Base-by-base conservation (phyloP, 2,113 vertebrate genomes). In the Hydrochoerus hydrochaeris region DNA sequence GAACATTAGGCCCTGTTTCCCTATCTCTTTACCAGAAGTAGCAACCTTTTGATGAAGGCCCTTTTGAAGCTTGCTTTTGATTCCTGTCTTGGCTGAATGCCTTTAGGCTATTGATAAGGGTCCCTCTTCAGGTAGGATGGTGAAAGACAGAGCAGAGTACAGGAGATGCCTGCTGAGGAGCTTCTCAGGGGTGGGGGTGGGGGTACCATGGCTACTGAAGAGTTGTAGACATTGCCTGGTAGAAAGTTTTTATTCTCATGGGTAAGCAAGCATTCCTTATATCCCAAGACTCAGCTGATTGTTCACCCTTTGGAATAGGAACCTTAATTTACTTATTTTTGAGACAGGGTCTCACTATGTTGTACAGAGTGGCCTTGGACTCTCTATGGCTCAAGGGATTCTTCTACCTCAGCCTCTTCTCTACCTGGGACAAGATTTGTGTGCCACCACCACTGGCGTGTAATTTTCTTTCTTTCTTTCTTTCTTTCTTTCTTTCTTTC, bases 1-100 rank as follows among this genome's bases (percentile, higher is more conserved):
- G 22, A 83, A 7, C 84, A n/a, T 58, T 32, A 77, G 58, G 22
- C 41, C 17, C 46, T 63, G 28, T 41, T 82, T 65, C 30, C n/a
- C 13, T 16, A 19, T 63, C 35, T 30, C 17, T n/a, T 4, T n/a
- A 8, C 32, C 9, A 5, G 24, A 38, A 77, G 46, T 63, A 46
- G 54, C 82, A 88, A 28, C 71, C 22, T 49, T 95, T 90, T 85
- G 38, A 88, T 49, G 84, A 80, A 96, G 81, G 46, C 52, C n/a
- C 67, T 49, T 26, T 75, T 19, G 57, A 83, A 65, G 52, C 62
- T 82, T 54, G 82, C 62, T 54, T 88, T 96, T 75, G 4, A 17
- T 32, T 92, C 84, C 26, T 84, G 3, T 81, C 90, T 90, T 94
- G 90, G 16, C 90, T 57, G 22, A 26, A 84, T 16, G 52, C 44